phyloP scores from a whole-genome alignment of 2,113 vertebrate species.

The Otocyon megalotis region DNA sequence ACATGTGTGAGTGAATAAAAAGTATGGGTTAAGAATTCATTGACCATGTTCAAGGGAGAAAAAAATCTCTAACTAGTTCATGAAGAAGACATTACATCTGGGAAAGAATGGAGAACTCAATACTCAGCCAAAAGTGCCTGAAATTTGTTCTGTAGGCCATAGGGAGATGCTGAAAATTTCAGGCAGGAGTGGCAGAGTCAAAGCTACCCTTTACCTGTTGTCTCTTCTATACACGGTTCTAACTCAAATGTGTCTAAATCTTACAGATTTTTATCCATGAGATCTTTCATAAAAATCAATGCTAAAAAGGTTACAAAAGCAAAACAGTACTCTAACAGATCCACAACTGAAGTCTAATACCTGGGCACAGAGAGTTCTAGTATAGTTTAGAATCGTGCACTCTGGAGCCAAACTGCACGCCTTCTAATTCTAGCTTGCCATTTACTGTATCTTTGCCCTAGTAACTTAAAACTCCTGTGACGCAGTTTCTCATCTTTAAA shows the following conservation, averaged over 20 bases:
- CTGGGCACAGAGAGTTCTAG: neutral
- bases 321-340: neutral
- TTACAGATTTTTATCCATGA: constrained; percentile 27
- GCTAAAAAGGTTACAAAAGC: constrained; percentile 34
- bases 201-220: neutral
- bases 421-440: neutral
- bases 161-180: neutral
- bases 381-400: neutral
- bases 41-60: neutral
- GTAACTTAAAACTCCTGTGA: neutral
- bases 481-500: neutral
- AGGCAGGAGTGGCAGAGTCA: neutral
- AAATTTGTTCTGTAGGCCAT: neutral
- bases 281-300: constrained; percentile 35
- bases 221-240: neutral
- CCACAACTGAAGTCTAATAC: neutral
- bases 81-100: neutral
- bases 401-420: neutral
- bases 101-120: neutral
- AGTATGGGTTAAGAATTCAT: neutral
- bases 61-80: neutral
- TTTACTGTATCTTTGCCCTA: neutral
- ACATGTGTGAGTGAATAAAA: neutral
- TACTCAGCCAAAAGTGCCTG: neutral
- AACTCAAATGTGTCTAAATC: neutral